Evolutionary conservation across 2,888 invertebrate genomes (phyloP).

Genomic region (Colletes collaris): DNA sequence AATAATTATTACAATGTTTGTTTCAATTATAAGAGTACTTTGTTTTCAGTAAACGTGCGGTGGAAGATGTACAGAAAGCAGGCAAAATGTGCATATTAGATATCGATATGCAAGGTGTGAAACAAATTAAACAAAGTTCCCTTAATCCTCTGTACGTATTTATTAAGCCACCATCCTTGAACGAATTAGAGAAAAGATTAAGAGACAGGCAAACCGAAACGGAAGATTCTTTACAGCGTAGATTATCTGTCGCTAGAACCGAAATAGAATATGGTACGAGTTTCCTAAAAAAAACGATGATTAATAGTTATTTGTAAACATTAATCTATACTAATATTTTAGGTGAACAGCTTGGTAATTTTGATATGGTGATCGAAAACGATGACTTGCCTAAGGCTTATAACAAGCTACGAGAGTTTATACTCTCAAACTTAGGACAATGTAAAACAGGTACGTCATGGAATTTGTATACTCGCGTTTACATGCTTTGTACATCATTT

Average conservation of each 20-base stretch:
- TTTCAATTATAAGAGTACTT: slow-evolving; percentile 1
- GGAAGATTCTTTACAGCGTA: slow-evolving; percentile 91
- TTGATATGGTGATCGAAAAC: slow-evolving; percentile 92
- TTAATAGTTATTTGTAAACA: no score
- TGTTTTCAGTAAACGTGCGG: slow-evolving; percentile 90
- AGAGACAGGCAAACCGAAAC: slow-evolving; percentile 94
- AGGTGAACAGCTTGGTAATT: slow-evolving; percentile 87
- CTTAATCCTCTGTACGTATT: slow-evolving; percentile 94
- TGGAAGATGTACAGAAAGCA: slow-evolving; percentile 90
- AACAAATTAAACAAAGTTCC: slow-evolving; percentile 92
- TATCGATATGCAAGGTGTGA: slow-evolving; percentile 97
- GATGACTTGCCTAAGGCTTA: slow-evolving; percentile 93
- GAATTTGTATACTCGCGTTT: neutral
- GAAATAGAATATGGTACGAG: slow-evolving; percentile 93
- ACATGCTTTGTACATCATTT: neutral
- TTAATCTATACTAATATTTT: neutral
- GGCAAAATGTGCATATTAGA: slow-evolving; percentile 97
- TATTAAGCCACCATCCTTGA: slow-evolving; percentile 95
- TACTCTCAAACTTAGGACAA: slow-evolving; percentile 84
- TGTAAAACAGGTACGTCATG: slow-evolving; percentile 28
- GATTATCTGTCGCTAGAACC: slow-evolving; percentile 90
- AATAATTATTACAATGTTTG: neutral
- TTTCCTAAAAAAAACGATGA: no score
- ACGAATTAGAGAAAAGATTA: slow-evolving; percentile 89
- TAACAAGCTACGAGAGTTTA: slow-evolving; percentile 88